These are phyloP conservation scores for Lepus townsendii DNA, from an alignment of 2,797 vertebrate genomes.

Conservation along the genomic window DNA sequence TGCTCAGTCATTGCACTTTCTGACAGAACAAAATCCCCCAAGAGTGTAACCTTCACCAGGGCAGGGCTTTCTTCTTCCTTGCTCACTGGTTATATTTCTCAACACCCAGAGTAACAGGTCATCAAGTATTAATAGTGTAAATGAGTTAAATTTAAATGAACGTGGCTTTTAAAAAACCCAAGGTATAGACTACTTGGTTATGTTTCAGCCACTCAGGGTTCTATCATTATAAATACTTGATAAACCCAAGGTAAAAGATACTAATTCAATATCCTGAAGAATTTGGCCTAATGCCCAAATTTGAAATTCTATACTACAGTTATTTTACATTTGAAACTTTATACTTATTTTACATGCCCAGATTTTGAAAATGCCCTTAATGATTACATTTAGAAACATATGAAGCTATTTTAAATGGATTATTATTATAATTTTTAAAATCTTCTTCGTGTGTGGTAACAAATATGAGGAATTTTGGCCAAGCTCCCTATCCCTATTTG, in stretches of 20 bases:
- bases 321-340: not conserved
- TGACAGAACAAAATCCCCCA: not conserved
- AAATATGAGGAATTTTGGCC: not conserved
- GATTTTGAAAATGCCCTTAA: not conserved
- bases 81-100: not conserved
- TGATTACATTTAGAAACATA: not conserved
- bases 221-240: not conserved
- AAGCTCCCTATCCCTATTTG: not conserved
- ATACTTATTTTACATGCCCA: not conserved
- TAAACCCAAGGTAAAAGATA: not conserved
- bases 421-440: not conserved
- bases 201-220: not conserved
- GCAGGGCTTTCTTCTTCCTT: not conserved
- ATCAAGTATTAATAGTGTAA: not conserved
- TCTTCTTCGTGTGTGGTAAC: not conserved
- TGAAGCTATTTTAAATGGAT: not conserved
- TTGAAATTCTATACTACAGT: not conserved
- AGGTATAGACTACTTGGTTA: not conserved
- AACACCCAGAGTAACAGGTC: not conserved
- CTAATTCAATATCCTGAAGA: not conserved
- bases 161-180: not conserved
- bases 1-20: not conserved
- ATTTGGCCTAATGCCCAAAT: not conserved
- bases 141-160: constrained; percentile 9
- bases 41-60: not conserved